phyloP scores from a whole-genome alignment of 2,888 invertebrate genomes.

The Tiphia femorata region DNA sequence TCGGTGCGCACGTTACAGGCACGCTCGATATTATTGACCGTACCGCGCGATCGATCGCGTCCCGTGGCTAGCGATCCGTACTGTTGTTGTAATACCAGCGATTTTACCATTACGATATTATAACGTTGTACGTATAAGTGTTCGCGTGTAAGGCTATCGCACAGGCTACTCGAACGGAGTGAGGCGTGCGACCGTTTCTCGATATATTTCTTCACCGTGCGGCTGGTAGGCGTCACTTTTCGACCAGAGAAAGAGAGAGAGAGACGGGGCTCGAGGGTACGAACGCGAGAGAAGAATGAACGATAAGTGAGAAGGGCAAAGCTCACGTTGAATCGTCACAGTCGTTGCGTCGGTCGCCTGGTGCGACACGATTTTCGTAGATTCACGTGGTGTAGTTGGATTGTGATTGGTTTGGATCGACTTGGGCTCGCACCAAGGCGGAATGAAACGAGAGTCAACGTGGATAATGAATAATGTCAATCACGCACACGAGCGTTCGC shows the following conservation, averaged over 20 bases:
- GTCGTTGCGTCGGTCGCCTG: too few species aligned
- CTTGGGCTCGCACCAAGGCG: too few species aligned
- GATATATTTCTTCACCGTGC: constrained; percentile 13
- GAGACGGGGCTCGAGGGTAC: not conserved
- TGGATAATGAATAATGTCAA: too few species aligned
- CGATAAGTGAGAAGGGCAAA: not conserved
- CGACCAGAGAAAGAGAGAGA: not conserved
- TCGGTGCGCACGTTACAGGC: too few species aligned
- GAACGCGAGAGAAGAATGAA: not conserved
- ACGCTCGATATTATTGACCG: too few species aligned
- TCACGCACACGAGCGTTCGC: too few species aligned
- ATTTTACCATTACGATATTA: constrained; percentile 47
- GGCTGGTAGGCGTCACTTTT: not conserved
- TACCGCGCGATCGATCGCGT: constrained; percentile 22
- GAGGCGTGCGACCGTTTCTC: constrained; percentile 37
- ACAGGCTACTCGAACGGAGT: constrained; percentile 35
- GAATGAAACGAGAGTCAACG: too few species aligned
- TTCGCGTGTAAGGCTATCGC: constrained; percentile 33
- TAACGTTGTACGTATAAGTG: constrained; percentile 45
- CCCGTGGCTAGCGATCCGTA: constrained; percentile 30
- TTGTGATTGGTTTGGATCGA: too few species aligned
- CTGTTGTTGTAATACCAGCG: constrained; percentile 39
- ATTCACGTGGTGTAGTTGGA: too few species aligned
- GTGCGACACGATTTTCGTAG: too few species aligned
- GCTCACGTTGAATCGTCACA: too few species aligned